Conservation (phyloP, 2,797 vertebrate species). For the Dermochelys coriacea region DNA sequence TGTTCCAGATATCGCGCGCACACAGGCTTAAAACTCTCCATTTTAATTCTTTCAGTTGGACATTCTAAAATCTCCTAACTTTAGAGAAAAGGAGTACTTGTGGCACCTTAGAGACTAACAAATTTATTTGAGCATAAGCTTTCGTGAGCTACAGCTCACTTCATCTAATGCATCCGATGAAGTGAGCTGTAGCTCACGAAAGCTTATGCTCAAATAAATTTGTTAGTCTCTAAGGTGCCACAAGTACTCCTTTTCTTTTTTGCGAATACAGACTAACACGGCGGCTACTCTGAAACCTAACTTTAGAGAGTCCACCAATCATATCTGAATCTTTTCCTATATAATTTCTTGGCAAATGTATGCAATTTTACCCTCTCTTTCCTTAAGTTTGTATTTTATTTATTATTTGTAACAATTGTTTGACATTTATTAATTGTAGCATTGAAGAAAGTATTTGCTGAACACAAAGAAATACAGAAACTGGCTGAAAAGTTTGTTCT, state of each 20-base stretch:
- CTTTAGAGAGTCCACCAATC: background rate
- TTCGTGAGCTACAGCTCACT: too few species aligned
- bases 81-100: too few species aligned
- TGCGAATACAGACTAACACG: too few species aligned
- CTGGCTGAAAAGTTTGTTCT: constrained; percentile 89
- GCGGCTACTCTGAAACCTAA: too few species aligned
- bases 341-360: background rate
- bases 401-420: background rate
- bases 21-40: background rate
- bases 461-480: constrained; percentile 89
- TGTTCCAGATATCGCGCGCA: background rate
- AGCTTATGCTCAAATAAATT: too few species aligned
- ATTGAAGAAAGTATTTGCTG: constrained; percentile 90
- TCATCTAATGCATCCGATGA: too few species aligned
- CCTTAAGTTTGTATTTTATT: background rate
- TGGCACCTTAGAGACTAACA: too few species aligned
- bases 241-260: too few species aligned
- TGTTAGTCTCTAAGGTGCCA: too few species aligned
- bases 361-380: background rate
- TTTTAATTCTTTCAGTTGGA: background rate
- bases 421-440: constrained; percentile 77
- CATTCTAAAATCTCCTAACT: background rate
- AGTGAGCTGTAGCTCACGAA: too few species aligned
- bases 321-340: background rate
- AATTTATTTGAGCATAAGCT: too few species aligned